Evolutionary conservation across 1,140 invertebrate genomes (phyloP), one percentile per base, ranked within the genome.

Genomic region (Drosophila pachea): DNA sequence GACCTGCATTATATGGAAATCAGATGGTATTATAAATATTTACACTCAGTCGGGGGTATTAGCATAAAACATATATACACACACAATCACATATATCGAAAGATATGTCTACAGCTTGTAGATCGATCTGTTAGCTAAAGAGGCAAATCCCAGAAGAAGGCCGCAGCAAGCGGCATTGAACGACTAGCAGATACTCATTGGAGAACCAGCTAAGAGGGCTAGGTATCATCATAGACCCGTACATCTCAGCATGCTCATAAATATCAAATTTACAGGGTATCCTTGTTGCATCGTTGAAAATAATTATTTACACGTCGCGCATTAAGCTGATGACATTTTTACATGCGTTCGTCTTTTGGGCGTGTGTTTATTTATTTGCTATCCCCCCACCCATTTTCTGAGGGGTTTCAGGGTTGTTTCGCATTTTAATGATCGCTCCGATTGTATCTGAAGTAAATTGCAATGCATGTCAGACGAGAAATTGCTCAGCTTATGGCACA

Each of bases 371-470:
- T 29, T 22, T 22, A 22, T 22, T 22, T 22, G 22, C 22, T 22
- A 22, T 22, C 22, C 22, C 22, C 22, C 22, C 22, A 3, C 22
- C 22, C 22, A 22, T 22, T 22, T 22, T 22, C 1, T 48, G 1
- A 40, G 47, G 42, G 42, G 47, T 43, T 48, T 36, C 31, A 36
- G 45, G 52, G 48, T 66, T 35, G 62, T 42, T 52, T 70, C 47
- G 48, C 62, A 71, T 68, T 72, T 65, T 66, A 64, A 60, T 68
- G 67, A 73, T 59, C 52, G 54, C 45, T 60, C 49, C 38, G 38
- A 63, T 73, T 50, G 49, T 29, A 68, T 67, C 65, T 48, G 31
- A 65, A 47, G 56, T 8, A 58, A 78, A 67, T 78, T 73, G 68
- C 68, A 50, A 43, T 67, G 63, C 68, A 67, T 53, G 40, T 66